Percentiles rank a stretch among this genome's conserved stretches.
Evolutionary conservation across 2,113 vertebrate genomes (phyloP).

Genomic region (Dicrurus megarhynchus): DNA sequence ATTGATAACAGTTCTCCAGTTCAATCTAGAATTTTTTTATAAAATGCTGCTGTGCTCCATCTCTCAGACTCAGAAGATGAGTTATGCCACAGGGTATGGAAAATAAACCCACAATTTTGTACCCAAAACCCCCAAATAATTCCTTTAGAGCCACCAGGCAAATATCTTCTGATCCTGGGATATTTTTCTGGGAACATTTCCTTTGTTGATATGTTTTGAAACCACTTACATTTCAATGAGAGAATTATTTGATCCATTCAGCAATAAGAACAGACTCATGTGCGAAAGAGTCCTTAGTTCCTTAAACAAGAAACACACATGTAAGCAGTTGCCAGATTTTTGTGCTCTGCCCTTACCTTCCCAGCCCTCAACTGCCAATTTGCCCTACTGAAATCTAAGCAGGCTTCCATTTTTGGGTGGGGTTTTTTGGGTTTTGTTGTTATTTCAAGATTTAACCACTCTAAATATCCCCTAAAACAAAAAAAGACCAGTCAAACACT

Average conservation of each 20-base stretch:
- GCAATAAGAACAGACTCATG: background rate
- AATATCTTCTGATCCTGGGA: background rate
- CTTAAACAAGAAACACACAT: background rate
- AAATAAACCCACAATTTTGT: background rate
- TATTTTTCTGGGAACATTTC: background rate
- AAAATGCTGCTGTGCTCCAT: background rate
- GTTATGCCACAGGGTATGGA: background rate
- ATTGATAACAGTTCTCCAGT: background rate
- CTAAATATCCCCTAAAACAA: background rate
- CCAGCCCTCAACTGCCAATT: background rate
- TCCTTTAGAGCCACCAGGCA: background rate
- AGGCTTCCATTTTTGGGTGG: background rate
- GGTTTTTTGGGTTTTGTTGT: fast-evolving
- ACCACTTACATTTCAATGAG: background rate
- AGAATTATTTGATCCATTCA: background rate
- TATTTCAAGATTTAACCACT: background rate
- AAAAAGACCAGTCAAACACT: background rate
- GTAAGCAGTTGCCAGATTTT: background rate
- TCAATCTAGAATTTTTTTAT: background rate
- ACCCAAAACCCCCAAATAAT: background rate
- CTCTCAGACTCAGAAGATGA: background rate
- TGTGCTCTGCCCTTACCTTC: background rate
- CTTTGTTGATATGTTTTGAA: background rate
- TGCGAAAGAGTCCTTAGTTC: background rate
- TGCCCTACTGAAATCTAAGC: background rate